Base-by-base conservation (phyloP, 2,797 vertebrate genomes). In the Cyclura pinguis region DNA sequence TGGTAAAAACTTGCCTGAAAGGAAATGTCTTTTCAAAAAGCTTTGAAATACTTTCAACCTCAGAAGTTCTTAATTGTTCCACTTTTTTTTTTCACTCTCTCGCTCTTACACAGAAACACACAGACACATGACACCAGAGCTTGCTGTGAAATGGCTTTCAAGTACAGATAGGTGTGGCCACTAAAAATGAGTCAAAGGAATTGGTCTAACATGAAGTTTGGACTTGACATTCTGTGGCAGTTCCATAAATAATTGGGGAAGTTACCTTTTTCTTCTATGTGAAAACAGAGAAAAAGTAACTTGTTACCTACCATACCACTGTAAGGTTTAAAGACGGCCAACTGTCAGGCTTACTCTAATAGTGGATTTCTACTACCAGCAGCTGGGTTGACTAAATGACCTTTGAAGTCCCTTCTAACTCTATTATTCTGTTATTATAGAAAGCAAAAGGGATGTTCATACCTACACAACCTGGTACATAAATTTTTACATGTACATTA, bases 1-100 rank as follows among this genome's bases (percentile, higher is more conserved):
- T 80, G 93, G 92, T 93, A 90, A 82, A 93, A 94, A 91, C 88
- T 62, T 93, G 90, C 73, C 84, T 50, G 16, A 14, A 14, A 50
- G 89, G 72, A 12, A 42, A 55, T 22, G 2, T 55, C 24, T 47
- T 74, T 47, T 88, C 59, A 6, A 72, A 52, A 85, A 57, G 13
- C 62, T 91, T 80, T 1, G 3, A 69, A 83, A 94, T 55, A 73
- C 88, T 83, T 80, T 89, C 62, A 91, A 91, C 83, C 81, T 24
- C 50, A 42, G 81, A 38, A 90, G 62, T 64, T 91, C 91, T 91
- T 0, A 0, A 3, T 83, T 73, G 22, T 89, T 85, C 80, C 62
- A 90, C 88, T 27, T 16, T 84, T 13, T 84, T 13, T 67, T 29
- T 69, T 67, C 24, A 67, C 27, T 69, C 64, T 29, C 27, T 69